Percentiles rank a stretch among this genome's conserved stretches.
Conservation (phyloP, 2,797 vertebrate species). For the Pteronotus mesoamericanus region DNA sequence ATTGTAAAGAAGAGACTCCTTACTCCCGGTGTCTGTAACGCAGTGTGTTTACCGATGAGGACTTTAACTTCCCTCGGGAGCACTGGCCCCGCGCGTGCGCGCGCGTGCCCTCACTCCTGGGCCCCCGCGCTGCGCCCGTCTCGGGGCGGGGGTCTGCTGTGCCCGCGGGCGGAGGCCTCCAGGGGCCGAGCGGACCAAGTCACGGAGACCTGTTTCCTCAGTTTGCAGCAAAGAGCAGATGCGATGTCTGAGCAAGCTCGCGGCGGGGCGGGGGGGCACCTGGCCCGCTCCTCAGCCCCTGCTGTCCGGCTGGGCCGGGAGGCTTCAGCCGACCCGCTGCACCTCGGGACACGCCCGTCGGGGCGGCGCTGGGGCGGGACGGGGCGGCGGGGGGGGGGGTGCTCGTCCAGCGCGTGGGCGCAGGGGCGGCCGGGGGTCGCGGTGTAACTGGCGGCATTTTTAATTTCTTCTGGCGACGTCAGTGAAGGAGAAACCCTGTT, state of each 20-base stretch:
- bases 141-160: conserved; percentile 59
- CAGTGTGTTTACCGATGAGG: conserved; percentile 72
- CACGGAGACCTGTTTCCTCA: background rate
- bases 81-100: conserved; percentile 70
- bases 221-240: background rate
- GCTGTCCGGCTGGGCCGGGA: too few species aligned
- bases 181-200: conserved; percentile 18
- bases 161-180: conserved; percentile 52
- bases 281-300: too few species aligned
- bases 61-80: conserved; percentile 78
- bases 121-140: conserved; percentile 62
- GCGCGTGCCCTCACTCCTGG: conserved; percentile 57
- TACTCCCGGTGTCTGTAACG: conserved; percentile 76
- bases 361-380: too few species aligned
- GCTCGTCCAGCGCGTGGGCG: too few species aligned
- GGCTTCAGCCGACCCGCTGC: too few species aligned
- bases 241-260: too few species aligned
- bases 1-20: conserved; percentile 76
- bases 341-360: too few species aligned
- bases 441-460: conserved; percentile 67
- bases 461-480: conserved; percentile 79
- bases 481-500: conserved; percentile 79
- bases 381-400: too few species aligned
- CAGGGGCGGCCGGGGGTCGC: too few species aligned
- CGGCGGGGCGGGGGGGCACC: too few species aligned